phyloP scores from a whole-genome alignment of 2,888 invertebrate genomes.

The Himalopsyche japonica region DNA sequence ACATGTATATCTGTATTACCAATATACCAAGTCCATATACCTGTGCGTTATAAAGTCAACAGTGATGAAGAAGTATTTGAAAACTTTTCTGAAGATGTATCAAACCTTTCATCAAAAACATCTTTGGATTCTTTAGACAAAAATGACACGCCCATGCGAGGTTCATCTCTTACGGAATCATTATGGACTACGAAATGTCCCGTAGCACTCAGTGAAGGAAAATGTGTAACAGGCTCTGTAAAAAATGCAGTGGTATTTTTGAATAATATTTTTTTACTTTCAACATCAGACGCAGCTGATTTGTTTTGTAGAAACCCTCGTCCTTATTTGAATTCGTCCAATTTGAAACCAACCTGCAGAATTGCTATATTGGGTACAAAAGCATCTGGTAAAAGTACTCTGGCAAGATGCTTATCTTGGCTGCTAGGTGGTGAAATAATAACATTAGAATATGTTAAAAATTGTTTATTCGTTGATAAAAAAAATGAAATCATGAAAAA shows the following conservation, averaged over 20 bases:
- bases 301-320: conserved; percentile 66
- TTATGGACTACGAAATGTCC: conserved; percentile 67
- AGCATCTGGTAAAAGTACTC: conserved; percentile 62
- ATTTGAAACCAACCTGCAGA: conserved; percentile 63
- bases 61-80: neutral
- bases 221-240: conserved; percentile 54
- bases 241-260: conserved; percentile 63
- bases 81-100: neutral
- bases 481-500: conserved; percentile 48
- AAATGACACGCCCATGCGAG: conserved; percentile 43
- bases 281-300: conserved; percentile 56
- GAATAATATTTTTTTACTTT: conserved; percentile 64
- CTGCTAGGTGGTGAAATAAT: conserved; percentile 57
- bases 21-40: conserved; percentile 5
- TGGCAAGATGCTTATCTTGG: conserved; percentile 60
- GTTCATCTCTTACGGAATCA: conserved; percentile 50
- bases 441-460: conserved; percentile 43
- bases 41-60: neutral
- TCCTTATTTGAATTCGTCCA: conserved; percentile 60
- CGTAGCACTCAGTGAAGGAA: conserved; percentile 63
- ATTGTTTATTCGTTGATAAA: conserved; percentile 42
- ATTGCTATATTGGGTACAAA: conserved; percentile 65
- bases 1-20: conserved; percentile 47
- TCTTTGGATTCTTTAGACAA: conserved; percentile 51
- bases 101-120: conserved; percentile 46